Evolutionary conservation across 1,140 invertebrate genomes (phyloP), one percentile per base, ranked within the genome.

Genomic region (Calliphora vicina): DNA sequence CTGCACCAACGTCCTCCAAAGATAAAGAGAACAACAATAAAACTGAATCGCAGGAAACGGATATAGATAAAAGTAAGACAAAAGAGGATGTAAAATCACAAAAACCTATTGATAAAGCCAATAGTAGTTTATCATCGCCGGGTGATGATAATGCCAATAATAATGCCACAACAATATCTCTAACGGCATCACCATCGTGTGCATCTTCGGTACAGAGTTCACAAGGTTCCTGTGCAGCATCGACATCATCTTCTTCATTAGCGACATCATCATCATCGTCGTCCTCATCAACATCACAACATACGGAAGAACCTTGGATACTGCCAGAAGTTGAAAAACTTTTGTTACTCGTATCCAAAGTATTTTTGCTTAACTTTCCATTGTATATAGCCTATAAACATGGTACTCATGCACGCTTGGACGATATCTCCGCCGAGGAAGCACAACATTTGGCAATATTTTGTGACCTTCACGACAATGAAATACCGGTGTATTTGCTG

Each of bases 351-450:
- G 92, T 96, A 45, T 94, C 95, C 1, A 97, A 96, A 91, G 93
- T 96, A 82, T 97, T 97, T 91, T 91, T 96, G 83, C 92, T 96
- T 82, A 97, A 97, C 91, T 98, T 98, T 91, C 97, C 97, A 25
- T 92, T 97, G 13, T 99, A 99, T 90, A 94, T 97, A 89, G 97
- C 97, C 71, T 97, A 97, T 91, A 98, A 98, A 91, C 96, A 98
- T 89, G 94, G 93, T 72, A 92, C 94, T 84, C 93, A 95, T 84
- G 93, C 93, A 78, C 94, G 95, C 84, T 89, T 96, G 57, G 95
- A 96, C 91, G 96, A 96, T 87, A 90, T 96, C 8, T 94, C 94
- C 61, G 93, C 94, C 80, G 94, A 95, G 87, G 96, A 97, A 91
- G 94, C 95, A 84, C 93, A 94, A 86, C 94, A 93, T 87, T 91